A percentile compares a stretch with the other conserved stretches of the same genome.
phyloP scores from a whole-genome alignment of 2,797 vertebrate genomes.

The Lagorchestes hirsutus region DNA sequence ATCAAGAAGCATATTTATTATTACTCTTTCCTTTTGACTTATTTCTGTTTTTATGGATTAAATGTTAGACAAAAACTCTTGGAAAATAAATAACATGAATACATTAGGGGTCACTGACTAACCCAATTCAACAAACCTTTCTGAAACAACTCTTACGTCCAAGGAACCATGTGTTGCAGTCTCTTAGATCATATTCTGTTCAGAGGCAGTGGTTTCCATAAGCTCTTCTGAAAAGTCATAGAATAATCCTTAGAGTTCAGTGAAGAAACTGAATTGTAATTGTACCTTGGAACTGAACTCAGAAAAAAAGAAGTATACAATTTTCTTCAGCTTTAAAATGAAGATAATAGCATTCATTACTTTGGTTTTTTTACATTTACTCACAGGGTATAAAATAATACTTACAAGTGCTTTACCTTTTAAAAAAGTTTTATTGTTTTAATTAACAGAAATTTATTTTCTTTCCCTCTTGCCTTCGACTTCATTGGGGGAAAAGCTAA shows the following conservation, averaged over 20 bases:
- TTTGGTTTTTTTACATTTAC: background rate
- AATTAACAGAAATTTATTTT: no score
- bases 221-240: background rate
- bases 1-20: background rate
- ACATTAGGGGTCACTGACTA: no score
- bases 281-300: constrained; percentile 50
- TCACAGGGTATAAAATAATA: background rate
- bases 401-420: constrained; percentile 8
- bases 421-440: no score
- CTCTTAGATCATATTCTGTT: background rate
- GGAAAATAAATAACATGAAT: no score
- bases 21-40: background rate
- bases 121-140: no score
- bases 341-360: background rate
- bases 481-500: no score
- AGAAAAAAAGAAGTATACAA: background rate
- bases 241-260: constrained; percentile 32
- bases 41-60: constrained; percentile 4
- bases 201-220: constrained; percentile 33
- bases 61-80: background rate
- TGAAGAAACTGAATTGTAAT: constrained; percentile 25
- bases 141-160: no score
- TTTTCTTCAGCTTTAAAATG: background rate
- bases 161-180: background rate
- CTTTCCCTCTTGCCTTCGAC: no score